phyloP scores from a whole-genome alignment of 2,797 vertebrate species.

The Pseudomugil tenellus region DNA sequence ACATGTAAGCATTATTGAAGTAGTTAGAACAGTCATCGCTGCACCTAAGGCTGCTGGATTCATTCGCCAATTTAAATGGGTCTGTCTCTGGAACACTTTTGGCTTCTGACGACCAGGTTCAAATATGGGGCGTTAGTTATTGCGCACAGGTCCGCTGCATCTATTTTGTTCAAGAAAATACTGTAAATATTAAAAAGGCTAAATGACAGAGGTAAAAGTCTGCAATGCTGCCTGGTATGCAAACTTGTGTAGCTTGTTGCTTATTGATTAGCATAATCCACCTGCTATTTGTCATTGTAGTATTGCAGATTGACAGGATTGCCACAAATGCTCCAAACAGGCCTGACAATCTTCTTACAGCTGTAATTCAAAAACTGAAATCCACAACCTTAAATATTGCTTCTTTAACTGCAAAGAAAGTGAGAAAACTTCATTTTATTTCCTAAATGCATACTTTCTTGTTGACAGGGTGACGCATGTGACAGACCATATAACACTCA shows the following conservation, averaged over 20 bases:
- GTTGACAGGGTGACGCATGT: conserved; percentile 28
- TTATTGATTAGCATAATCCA: conserved; percentile 16
- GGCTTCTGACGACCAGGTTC: too few relatives aligned
- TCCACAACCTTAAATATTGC: conserved; percentile 24
- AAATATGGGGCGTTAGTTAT: too few relatives aligned
- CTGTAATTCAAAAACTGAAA: conserved; percentile 12
- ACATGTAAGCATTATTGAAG: too few relatives aligned
- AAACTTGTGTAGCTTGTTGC: conserved; percentile 16
- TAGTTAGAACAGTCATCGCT: too few relatives aligned
- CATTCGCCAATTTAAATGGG: too few relatives aligned
- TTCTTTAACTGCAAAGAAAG: conserved; percentile 15
- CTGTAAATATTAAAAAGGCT: conserved; percentile 19
- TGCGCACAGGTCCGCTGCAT: too few relatives aligned
- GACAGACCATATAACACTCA: conserved; percentile 44
- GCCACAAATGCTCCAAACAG: background rate
- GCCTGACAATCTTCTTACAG: conserved; percentile 8
- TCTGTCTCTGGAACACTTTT: too few relatives aligned
- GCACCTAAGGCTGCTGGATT: too few relatives aligned
- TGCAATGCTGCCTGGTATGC: background rate
- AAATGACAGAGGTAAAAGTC: conserved; percentile 6
- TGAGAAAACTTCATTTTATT: conserved; percentile 17
- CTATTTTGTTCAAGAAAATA: background rate
- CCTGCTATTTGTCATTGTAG: background rate
- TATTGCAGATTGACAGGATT: conserved; percentile 4
- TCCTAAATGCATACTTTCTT: conserved; percentile 6